phyloP scores from a whole-genome alignment of 2,113 vertebrate genomes.

The Cavia aperea region DNA sequence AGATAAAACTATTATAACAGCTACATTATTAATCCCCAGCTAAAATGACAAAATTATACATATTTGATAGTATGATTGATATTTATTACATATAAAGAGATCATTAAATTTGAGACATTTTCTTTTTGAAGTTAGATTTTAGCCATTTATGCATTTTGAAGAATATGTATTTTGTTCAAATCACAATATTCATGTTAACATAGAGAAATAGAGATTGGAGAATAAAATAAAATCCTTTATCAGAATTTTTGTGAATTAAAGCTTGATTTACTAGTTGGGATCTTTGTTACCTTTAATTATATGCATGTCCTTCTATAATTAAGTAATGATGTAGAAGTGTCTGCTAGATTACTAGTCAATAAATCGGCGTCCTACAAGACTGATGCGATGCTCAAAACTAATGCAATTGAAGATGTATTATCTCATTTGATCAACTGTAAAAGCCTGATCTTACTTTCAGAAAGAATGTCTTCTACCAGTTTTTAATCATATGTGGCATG shows the following conservation, averaged over 20 bases:
- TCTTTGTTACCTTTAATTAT: background rate
- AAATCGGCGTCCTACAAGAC: background rate
- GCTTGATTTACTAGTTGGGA: background rate
- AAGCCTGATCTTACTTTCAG: background rate
- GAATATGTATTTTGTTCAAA: background rate
- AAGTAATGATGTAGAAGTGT: background rate
- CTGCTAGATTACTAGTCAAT: background rate
- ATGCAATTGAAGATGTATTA: background rate
- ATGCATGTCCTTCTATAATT: background rate
- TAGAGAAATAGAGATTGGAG: background rate
- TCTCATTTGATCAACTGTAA: background rate
- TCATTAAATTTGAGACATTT: background rate
- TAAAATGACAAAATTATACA: background rate
- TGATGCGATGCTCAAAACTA: background rate
- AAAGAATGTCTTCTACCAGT: background rate
- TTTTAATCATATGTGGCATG: background rate
- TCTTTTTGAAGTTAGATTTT: background rate
- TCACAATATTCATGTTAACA: background rate
- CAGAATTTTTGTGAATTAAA: background rate
- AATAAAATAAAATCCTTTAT: background rate
- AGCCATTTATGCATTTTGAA: background rate
- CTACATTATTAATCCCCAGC: background rate
- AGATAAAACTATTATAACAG: background rate
- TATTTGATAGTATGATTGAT: background rate
- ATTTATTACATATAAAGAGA: background rate